Conservation (phyloP, 2,113 vertebrate species). For the Pygoscelis adeliae region DNA sequence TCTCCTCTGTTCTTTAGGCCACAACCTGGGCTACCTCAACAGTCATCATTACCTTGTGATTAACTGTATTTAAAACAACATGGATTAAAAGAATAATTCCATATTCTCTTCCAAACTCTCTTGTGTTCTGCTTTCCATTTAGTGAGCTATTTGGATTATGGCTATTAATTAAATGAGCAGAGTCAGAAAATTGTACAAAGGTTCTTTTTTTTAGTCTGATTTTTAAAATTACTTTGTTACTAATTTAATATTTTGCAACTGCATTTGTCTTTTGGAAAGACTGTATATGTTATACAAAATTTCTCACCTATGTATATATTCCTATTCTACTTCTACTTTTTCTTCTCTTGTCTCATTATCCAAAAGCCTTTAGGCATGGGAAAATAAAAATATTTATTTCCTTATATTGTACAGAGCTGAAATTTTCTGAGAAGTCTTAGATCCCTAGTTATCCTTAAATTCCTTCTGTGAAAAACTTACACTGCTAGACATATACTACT, state of each 20-base stretch:
- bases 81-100: not conserved
- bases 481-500: not conserved
- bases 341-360: not conserved
- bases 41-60: not conserved
- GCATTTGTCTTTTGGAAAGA: not conserved
- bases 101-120: not conserved
- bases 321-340: not conserved
- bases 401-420: not conserved
- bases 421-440: not conserved
- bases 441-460: not conserved
- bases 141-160: not conserved
- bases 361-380: not conserved
- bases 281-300: not conserved
- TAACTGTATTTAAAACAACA: not conserved
- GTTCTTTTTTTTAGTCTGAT: not conserved
- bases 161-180: not conserved
- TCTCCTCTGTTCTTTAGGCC: not conserved
- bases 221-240: not conserved
- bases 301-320: not conserved
- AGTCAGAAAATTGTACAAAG: not conserved
- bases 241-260: not conserved
- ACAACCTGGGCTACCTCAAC: rapidly evolving
- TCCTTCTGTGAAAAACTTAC: not conserved
- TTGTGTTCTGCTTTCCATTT: not conserved
- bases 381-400: not conserved